Base-by-base conservation (phyloP, 2,113 vertebrate genomes). In the Scomber scombrus region DNA sequence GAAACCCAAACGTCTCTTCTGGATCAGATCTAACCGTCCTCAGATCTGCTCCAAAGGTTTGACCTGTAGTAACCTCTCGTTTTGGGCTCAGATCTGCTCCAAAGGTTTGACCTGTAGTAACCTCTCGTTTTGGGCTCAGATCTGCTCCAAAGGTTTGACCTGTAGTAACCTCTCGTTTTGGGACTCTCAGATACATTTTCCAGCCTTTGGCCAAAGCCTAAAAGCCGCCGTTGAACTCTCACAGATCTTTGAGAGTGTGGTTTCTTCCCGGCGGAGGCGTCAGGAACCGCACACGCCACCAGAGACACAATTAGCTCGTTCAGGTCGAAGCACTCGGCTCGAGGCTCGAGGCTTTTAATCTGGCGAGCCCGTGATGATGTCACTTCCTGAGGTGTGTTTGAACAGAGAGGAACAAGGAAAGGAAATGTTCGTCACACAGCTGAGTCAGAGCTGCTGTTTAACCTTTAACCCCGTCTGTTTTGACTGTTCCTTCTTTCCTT, bases 241-340 rank as follows among this genome's bases (percentile, higher is more conserved):
- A 68, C 57, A 23, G 14, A 0, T 14, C 63, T 55, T 14, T n/a
- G 50, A 40, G 43, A 1, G 45, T 7, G 2, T 34, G 46, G 43
- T 23, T 29, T 68, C 54, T 67, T 77, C 74, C 63, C 51, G 7
- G 46, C 51, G 55, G 74, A 52, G 47, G 56, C 31, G 12, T 26
- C 56, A n/a, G 54, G 71, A 79, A 71, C 74, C 79, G 3, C 85
- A 65, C 43, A 71, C 81, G 15, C 64, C 85, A 90, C 66, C 64
- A 85, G 80, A 85, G 83, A 82, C 75, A 13, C 83, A 90, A 91
- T 93, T 91, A 91, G 89, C 67, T 70, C 5, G 63, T 47, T 3
- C 75, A 63, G 49, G 49, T 70, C 84, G 81, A 74, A 85, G 71
- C 71, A 49, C 34, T 49, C 57, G 4, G 46, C 63, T 49, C 47